phyloP scores from a whole-genome alignment of 2,888 invertebrate genomes.

The Myopa tessellatipennis region DNA sequence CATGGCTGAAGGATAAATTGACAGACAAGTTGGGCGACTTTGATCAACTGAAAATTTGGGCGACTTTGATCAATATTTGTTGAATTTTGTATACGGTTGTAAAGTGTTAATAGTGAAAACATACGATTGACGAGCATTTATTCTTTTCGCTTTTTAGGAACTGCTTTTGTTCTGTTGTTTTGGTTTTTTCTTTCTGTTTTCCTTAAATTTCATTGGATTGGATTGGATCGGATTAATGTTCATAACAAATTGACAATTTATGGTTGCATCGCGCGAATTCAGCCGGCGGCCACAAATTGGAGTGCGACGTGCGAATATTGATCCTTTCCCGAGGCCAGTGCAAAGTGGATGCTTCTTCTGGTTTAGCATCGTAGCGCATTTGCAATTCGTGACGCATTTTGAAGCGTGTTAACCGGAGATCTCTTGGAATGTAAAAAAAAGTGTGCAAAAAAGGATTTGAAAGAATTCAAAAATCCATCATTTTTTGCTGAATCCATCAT shows the following conservation, averaged over 20 bases:
- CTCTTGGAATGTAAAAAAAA: neutral
- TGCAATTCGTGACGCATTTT: conserved; percentile 13
- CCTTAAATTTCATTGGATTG: conserved; percentile 3
- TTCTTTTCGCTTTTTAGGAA: conserved; percentile 7
- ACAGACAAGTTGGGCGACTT: too few species aligned
- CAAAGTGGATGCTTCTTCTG: conserved; percentile 2
- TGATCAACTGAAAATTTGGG: neutral
- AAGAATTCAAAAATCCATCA: conserved; percentile 5
- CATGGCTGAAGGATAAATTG: too few species aligned
- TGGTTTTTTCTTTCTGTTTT: neutral
- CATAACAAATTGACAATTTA: conserved; percentile 53
- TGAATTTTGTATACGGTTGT: conserved; percentile 7
- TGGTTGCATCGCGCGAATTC: conserved; percentile 31
- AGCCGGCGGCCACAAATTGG: conserved; percentile 17
- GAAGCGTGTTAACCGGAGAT: conserved; percentile 14
- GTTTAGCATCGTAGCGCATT: neutral
- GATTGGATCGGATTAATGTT: conserved; percentile 47
- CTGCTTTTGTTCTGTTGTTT: neutral
- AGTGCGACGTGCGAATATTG: conserved; percentile 17
- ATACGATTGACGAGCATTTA: neutral
- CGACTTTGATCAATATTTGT: neutral
- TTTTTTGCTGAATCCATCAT: too few species aligned
- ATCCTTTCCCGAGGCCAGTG: neutral
- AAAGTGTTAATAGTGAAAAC: neutral
- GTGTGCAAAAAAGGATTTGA: neutral